Evolutionary conservation across 2,113 vertebrate species (phyloP), one percentile per base, ranked within the genome.

Genomic region (Noctilio leporinus): DNA sequence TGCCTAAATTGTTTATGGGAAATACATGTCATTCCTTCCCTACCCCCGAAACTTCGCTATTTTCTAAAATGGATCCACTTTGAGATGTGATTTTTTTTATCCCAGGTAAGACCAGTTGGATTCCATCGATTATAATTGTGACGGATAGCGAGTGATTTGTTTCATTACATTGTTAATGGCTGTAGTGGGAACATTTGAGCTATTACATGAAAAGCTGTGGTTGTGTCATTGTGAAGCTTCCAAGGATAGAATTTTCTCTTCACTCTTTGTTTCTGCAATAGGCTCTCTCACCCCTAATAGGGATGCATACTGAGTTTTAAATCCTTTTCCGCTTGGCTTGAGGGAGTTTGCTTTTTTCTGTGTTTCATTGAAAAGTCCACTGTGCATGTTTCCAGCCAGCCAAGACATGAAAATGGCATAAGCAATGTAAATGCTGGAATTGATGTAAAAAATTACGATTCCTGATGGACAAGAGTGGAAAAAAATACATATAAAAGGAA

Each of bases 11-110:
- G 86, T 97, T 95, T 96, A 94, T 97, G 91, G 86, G 94, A 70
- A 89, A 70, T 95, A 97, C 95, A 80, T 96, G 84, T 89, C 76
- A 95, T 94, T 35, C 80, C 67, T 90, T 30, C 45, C 26, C 9
- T 59, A 30, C 49, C 67, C 57, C 33, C 47, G 35, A 93, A 95
- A 96, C 78, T 96, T 95, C 1, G 69, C 96, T 93, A 96, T 97
- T 97, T 97, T 97, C 97, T 97, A 89, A 97, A 97, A 95, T 96
- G 70, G 78, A 96, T 96, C 94, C 94, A 97, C 86, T 97, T 95
- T 95, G 90, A 95, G 89, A 96, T 95, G 88, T 95, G 89, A 93
- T 94, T 91, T 95, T 94, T 93, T 95, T 64, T 49, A 86, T 95
- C 75, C 86, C 83, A 94, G 85, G 91, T 95, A 96, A 96, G 93